Evolutionary conservation across 2,113 vertebrate species (phyloP), one percentile per base, ranked within the genome.

Genomic region (Machaerirhynchus nigripectus): DNA sequence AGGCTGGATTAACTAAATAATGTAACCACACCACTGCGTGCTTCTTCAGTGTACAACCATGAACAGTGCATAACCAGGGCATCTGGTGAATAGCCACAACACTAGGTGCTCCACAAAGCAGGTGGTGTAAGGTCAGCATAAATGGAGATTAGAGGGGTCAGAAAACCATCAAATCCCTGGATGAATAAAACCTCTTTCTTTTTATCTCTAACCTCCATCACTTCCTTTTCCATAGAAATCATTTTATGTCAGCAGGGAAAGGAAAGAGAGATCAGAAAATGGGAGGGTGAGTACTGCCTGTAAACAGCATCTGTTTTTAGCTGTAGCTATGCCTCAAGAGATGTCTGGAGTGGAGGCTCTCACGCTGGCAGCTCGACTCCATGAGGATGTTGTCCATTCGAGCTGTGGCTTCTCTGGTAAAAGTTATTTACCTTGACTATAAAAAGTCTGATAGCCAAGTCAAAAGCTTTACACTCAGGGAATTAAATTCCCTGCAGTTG

Each of bases 21-120:
- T 39, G 37, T 18, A 73, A 35, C 23, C 37, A 40, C n/a, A 77
- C 24, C 8, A 22, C 2, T 1, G 2, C 4, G 7, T 87, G 21
- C 26, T 87, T 84, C 50, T 84, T 27, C 26, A 53, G 23, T 18
- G 15, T 44, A n/a, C 55, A 70, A 9, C 47, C 28, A 35, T 7
- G 21, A 33, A 1, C 18, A 63, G n/a, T 33, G 27, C 26, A n/a
- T 6, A 60, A 65, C 21, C 0, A 4, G 11, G 40, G 35, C 10
- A 77, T 23, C 44, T n/a, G 49, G 21, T 18, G 27, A 39, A 26
- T 18, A 78, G 37, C 12, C 42, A 67, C 79, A 50, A 8, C 11
- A 22, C 5, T 0, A 0, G 10, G 8, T 56, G 55, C 39, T 64
- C 19, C 30, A 14, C 2, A 0, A 50, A 30, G 27, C 26, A 80